Evolutionary conservation across 2,113 vertebrate species (phyloP).

Genomic region (Ptilonorhynchus violaceus): DNA sequence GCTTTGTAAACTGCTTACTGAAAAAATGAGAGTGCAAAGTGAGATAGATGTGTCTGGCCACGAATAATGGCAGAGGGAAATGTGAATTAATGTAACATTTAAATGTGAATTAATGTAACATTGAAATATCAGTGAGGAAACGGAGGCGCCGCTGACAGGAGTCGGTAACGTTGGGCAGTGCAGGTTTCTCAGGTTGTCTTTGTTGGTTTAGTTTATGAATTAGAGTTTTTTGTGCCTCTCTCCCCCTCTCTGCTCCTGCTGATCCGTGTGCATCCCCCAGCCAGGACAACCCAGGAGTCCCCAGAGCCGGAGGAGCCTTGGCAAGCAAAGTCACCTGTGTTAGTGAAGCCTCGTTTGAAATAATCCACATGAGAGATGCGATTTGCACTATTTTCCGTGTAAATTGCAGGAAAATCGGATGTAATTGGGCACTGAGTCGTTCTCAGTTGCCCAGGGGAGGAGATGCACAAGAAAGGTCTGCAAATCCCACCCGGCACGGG

Average conservation of each 20-base stretch:
- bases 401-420: conserved; percentile 10
- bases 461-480: neutral
- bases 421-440: neutral
- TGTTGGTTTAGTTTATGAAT: neutral
- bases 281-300: neutral
- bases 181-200: neutral
- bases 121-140: neutral
- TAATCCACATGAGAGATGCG: neutral
- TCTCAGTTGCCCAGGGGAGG: neutral
- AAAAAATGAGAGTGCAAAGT: neutral
- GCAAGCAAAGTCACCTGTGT: conserved; percentile 29
- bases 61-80: neutral
- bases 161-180: neutral
- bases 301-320: conserved; percentile 8
- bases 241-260: neutral
- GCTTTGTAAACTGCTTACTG: neutral
- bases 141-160: neutral
- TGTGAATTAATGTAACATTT: neutral
- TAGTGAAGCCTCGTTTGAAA: conserved; percentile 21
- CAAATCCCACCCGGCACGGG: neutral
- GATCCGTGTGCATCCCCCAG: neutral
- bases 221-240: neutral
- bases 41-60: neutral
- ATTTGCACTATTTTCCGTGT: conserved; percentile 15
- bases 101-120: neutral